These are phyloP conservation scores for Jaculus jaculus DNA, from an alignment of 2,113 vertebrate species.

Conservation along the genomic window DNA sequence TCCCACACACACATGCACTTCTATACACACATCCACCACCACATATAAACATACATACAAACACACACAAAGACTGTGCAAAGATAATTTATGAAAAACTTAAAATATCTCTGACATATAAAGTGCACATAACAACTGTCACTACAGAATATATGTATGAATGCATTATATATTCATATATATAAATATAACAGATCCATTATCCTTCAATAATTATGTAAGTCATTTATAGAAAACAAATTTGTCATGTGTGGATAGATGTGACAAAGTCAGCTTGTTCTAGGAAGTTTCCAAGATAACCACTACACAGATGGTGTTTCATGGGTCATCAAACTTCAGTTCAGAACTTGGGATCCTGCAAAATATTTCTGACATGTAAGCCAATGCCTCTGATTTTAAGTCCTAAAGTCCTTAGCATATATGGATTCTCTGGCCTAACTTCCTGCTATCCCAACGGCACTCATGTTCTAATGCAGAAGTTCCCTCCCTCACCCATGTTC, in stretches of 20 bases:
- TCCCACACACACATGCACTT: too few species aligned
- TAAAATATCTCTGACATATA: background rate
- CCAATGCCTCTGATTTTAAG: background rate
- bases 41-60: too few species aligned
- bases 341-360: background rate
- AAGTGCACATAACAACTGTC: background rate
- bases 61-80: too few species aligned
- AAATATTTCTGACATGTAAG: background rate
- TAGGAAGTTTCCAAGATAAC: background rate
- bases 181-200: background rate
- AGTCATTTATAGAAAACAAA: background rate
- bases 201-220: background rate
- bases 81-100: background rate
- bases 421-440: background rate
- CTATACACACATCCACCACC: too few species aligned
- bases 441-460: too few species aligned
- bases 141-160: background rate
- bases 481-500: background rate
- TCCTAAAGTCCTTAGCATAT: too few species aligned
- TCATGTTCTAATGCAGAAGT: background rate
- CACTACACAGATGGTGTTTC: background rate
- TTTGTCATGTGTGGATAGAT: background rate
- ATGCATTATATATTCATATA: background rate
- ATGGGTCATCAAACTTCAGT: background rate
- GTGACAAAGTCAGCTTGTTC: background rate